phyloP scores from a whole-genome alignment of 2,797 vertebrate species.

The Philypnodon macrostomus region DNA sequence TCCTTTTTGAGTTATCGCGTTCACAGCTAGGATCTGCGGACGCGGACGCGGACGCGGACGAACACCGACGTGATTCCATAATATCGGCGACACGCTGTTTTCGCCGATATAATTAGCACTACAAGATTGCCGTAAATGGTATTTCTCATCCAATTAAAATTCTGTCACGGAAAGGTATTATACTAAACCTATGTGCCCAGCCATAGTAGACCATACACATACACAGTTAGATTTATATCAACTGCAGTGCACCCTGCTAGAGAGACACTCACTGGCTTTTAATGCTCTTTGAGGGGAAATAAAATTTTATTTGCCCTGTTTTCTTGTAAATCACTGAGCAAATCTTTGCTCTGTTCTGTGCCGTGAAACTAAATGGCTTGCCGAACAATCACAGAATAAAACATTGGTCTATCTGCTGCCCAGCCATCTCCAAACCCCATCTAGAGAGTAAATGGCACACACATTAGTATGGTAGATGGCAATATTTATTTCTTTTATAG shows the following conservation, averaged over 20 bases:
- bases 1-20: no score
- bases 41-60: no score
- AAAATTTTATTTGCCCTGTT: constrained; percentile 58
- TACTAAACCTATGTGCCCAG: constrained; percentile 7
- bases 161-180: no score
- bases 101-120: no score
- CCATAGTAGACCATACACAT: constrained; percentile 6
- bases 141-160: constrained; percentile 31
- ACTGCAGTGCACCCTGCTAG: constrained; percentile 32
- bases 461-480: constrained; percentile 78
- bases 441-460: constrained; percentile 76
- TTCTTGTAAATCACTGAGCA: constrained; percentile 67
- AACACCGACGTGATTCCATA: no score
- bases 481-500: constrained; percentile 82
- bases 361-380: constrained; percentile 56
- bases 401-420: constrained; percentile 57
- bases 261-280: constrained; percentile 50
- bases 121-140: constrained; percentile 22
- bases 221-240: constrained; percentile 38
- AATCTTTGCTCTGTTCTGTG: constrained; percentile 66
- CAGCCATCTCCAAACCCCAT: constrained; percentile 60
- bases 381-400: constrained; percentile 62
- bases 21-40: no score
- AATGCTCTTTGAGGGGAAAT: constrained; percentile 58
- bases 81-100: no score